These are phyloP conservation scores for Cygnus atratus DNA, from an alignment of 2,113 vertebrate species.

Conservation along the genomic window DNA sequence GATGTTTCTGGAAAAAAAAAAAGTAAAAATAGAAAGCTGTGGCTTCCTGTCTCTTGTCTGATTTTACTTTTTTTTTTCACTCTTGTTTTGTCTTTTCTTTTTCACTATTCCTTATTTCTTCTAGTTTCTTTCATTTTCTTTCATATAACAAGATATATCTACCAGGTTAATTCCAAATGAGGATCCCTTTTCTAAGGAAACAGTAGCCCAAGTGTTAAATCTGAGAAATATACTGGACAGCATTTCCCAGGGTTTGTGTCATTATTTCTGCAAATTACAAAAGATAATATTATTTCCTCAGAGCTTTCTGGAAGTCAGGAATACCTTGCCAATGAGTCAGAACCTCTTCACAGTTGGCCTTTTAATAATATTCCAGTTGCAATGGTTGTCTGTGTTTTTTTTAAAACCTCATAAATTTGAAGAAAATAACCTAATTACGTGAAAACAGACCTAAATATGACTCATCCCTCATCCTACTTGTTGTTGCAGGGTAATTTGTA, in stretches of 20 bases:
- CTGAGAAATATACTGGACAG: not conserved
- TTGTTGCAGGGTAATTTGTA: slow-evolving; percentile 56
- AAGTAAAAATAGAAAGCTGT: not conserved
- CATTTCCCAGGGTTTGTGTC: not conserved
- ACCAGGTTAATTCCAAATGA: not conserved
- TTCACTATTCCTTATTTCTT: not conserved
- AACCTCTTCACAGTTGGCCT: slow-evolving; percentile 60
- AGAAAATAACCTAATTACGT: slow-evolving; percentile 56
- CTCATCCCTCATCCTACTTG: slow-evolving; percentile 62
- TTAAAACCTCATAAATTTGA: slow-evolving; percentile 47
- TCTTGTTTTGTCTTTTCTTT: not conserved
- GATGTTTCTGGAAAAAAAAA: not conserved
- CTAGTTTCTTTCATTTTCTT: not conserved
- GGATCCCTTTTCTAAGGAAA: not conserved
- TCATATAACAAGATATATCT: not conserved
- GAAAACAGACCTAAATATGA: slow-evolving; percentile 67
- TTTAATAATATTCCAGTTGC: slow-evolving; percentile 55
- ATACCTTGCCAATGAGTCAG: slow-evolving; percentile 59
- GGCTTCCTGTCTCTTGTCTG: not conserved
- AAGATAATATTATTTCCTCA: not conserved
- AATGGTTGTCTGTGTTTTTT: slow-evolving; percentile 38
- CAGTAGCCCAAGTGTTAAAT: not conserved
- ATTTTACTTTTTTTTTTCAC: not conserved
- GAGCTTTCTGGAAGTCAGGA: slow-evolving; percentile 14
- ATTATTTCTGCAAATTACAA: slow-evolving; percentile 2